These are phyloP conservation scores for Engraulis encrasicolus DNA, from an alignment of 2,113 vertebrate species.

Conservation along the genomic window DNA sequence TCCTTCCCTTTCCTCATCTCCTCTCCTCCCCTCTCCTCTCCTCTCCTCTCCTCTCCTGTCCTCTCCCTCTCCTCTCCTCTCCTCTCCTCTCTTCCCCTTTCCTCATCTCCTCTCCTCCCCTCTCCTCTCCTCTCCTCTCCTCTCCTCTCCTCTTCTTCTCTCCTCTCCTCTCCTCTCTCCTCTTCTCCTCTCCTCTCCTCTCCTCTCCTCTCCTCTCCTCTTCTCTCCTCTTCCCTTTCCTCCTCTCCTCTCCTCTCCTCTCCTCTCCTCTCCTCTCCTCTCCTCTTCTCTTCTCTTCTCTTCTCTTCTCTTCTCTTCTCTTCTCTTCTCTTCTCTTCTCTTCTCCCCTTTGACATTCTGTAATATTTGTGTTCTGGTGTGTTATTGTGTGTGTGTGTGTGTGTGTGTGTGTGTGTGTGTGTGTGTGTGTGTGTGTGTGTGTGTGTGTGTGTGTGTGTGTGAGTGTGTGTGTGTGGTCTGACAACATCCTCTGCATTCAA, in stretches of 20 bases:
- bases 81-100: no score
- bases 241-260: background rate
- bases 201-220: background rate
- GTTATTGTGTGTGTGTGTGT: background rate
- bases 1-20: no score
- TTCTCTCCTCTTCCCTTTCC: background rate
- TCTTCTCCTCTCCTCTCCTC: background rate
- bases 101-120: no score
- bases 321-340: background rate
- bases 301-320: no score
- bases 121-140: no score
- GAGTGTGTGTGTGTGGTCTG: slow-evolving; percentile 9
- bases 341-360: background rate
- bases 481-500: background rate
- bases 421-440: background rate
- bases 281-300: no score
- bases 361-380: background rate
- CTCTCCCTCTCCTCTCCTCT: no score
- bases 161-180: background rate
- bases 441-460: background rate
- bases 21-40: background rate
- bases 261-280: background rate
- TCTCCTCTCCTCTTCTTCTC: background rate
- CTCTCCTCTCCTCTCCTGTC: background rate
- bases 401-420: background rate